phyloP scores from a whole-genome alignment of 2,888 invertebrate species.

The Muscina levida region DNA sequence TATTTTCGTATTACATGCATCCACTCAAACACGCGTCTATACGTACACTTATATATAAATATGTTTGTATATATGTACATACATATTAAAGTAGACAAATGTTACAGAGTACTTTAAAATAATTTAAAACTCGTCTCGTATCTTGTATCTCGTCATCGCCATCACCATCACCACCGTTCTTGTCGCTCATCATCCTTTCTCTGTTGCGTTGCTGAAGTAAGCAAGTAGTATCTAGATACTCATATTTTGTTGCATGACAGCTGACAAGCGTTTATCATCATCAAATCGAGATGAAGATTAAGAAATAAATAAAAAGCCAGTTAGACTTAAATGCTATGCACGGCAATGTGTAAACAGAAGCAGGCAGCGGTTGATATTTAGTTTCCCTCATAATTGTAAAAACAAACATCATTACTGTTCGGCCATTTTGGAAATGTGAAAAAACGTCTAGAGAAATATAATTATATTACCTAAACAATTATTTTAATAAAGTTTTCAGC shows the following conservation, averaged over 20 bases:
- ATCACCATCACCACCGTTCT: slow-evolving; percentile 3
- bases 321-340: neutral
- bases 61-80: too few relatives aligned
- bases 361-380: neutral
- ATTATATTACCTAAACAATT: too few relatives aligned
- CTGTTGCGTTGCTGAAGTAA: neutral
- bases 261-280: slow-evolving; percentile 77
- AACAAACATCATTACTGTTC: neutral
- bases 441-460: too few relatives aligned
- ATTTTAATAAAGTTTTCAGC: too few relatives aligned
- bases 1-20: neutral
- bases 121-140: slow-evolving; percentile 48
- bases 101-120: slow-evolving; percentile 54
- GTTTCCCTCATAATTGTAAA: neutral
- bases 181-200: neutral
- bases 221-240: slow-evolving; percentile 23
- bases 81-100: neutral
- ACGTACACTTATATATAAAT: too few relatives aligned
- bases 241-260: slow-evolving; percentile 72
- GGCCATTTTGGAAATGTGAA: too few relatives aligned
- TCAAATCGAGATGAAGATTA: slow-evolving; percentile 70
- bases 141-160: slow-evolving; percentile 35
- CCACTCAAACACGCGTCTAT: neutral
- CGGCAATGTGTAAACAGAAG: neutral
- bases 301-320: slow-evolving; percentile 53